These are phyloP conservation scores for Drosophila tani DNA, from an alignment of 1,140 invertebrate species.

Conservation along the genomic window DNA sequence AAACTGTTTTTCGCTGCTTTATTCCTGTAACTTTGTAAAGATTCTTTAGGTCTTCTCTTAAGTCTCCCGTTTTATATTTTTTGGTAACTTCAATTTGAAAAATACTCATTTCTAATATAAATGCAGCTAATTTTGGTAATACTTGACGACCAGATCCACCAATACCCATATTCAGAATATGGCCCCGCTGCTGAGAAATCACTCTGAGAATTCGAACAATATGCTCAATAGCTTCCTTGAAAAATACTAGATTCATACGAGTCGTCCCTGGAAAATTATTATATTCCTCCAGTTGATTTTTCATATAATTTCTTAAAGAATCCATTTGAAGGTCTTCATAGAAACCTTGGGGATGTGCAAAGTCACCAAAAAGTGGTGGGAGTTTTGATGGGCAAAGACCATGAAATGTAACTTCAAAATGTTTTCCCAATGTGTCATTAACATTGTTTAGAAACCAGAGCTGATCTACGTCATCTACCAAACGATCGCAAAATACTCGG, in stretches of 20 bases:
- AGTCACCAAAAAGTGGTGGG: conserved; percentile 91
- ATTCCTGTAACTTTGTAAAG: conserved; percentile 91
- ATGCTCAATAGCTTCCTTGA: conserved; percentile 94
- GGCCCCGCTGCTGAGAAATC: conserved; percentile 92
- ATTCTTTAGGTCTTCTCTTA: conserved; percentile 93
- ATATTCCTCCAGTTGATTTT: conserved; percentile 91
- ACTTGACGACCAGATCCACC: conserved; percentile 95
- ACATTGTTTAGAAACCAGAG: conserved; percentile 91
- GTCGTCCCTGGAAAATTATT: conserved; percentile 91
- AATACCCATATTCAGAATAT: conserved; percentile 93
- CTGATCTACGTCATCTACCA: conserved; percentile 91
- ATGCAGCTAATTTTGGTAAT: conserved; percentile 90
- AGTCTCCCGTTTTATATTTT: conserved; percentile 91
- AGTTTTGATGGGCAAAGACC: conserved; percentile 91
- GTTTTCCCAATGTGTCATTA: conserved; percentile 89
- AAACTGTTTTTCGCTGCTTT: conserved; percentile 90
- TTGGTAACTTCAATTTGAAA: conserved; percentile 93
- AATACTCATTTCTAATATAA: conserved; percentile 91
- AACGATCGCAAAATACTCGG: conserved; percentile 92
- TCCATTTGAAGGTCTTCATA: conserved; percentile 90
- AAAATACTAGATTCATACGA: conserved; percentile 92
- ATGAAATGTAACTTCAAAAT: conserved; percentile 92
- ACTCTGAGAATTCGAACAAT: conserved; percentile 92
- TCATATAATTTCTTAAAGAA: conserved; percentile 88
- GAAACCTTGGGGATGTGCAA: conserved; percentile 90